Evolutionary conservation across 2,888 invertebrate species (phyloP).

Genomic region (Brachycybe producta): DNA sequence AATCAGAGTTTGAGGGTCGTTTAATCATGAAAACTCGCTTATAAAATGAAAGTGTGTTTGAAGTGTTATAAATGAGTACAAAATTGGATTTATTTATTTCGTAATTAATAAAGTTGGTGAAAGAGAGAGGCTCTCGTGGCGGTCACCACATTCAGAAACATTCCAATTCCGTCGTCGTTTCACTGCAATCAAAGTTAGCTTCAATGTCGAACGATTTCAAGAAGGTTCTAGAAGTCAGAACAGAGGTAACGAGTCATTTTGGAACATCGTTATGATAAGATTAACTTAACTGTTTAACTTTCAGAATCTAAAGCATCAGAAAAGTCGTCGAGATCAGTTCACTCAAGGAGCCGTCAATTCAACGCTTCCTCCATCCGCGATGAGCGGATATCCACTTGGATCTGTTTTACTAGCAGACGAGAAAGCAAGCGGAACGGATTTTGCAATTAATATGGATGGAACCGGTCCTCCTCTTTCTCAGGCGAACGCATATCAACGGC

Average conservation of each 20-base stretch:
- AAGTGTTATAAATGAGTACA: neutral
- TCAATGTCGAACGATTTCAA: constrained; percentile 97
- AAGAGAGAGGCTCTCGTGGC: constrained; percentile 28
- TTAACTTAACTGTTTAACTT: constrained; percentile 21
- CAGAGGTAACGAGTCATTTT: constrained; percentile 48
- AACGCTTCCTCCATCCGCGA: constrained; percentile 47
- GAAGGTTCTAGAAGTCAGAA: constrained; percentile 90
- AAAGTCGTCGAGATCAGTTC: constrained; percentile 81
- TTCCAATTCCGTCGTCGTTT: constrained; percentile 83
- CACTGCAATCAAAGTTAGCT: constrained; percentile 84
- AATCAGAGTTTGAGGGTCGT: too few species aligned
- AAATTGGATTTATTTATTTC: constrained; percentile 16
- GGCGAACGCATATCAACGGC: constrained; percentile 38
- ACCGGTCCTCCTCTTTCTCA: constrained; percentile 31
- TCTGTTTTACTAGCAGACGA: constrained; percentile 40
- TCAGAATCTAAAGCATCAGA: constrained; percentile 86
- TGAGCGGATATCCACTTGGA: constrained; percentile 39
- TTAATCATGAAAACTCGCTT: too few species aligned
- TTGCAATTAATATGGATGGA: constrained; percentile 73
- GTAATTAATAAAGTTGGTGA: constrained; percentile 26
- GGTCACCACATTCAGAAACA: constrained; percentile 75
- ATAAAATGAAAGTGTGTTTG: neutral
- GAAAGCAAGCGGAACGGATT: constrained; percentile 44
- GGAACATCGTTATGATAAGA: neutral
- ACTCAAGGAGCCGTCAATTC: constrained; percentile 51